A percentile compares a stretch with the other conserved stretches of the same genome.
phyloP scores from a whole-genome alignment of 92 coral and sea anemone genomes.

The Palythoa grandiflora region DNA sequence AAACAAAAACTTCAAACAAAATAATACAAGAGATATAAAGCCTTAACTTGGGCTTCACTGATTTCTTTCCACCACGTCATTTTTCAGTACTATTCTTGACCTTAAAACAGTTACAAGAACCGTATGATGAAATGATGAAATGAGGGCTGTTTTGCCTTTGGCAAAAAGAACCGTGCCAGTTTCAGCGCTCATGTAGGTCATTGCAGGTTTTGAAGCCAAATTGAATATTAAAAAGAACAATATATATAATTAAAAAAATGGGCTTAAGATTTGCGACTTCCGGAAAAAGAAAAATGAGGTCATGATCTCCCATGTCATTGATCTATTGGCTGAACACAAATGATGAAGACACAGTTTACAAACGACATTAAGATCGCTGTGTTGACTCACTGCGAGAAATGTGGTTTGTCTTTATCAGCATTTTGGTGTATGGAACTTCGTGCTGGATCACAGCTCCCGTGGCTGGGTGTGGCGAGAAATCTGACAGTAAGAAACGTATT shows the following conservation, averaged over 20 bases:
- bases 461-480: conserved; percentile 24
- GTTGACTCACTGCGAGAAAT: neutral
- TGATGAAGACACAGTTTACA: neutral
- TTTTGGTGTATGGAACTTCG: neutral
- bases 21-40: no score
- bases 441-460: conserved; percentile 8
- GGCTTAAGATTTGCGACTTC: neutral
- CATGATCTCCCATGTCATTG: neutral
- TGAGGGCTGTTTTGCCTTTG: no score
- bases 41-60: no score
- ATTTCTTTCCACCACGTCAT: no score
- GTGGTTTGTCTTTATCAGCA: neutral
- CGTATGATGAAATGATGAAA: no score
- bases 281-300: neutral
- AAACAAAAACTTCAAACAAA: no score
- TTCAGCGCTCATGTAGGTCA: no score
- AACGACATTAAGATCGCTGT: neutral
- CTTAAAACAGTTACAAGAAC: no score
- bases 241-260: neutral
- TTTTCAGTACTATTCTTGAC: no score
- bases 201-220: no score
- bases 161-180: no score
- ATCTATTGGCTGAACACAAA: neutral
- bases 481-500: conserved; percentile 24
- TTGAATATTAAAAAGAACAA: no score